These are phyloP conservation scores for Trissonchulus latispiculum DNA, from an alignment of 2,888 invertebrate species.

Conservation along the genomic window DNA sequence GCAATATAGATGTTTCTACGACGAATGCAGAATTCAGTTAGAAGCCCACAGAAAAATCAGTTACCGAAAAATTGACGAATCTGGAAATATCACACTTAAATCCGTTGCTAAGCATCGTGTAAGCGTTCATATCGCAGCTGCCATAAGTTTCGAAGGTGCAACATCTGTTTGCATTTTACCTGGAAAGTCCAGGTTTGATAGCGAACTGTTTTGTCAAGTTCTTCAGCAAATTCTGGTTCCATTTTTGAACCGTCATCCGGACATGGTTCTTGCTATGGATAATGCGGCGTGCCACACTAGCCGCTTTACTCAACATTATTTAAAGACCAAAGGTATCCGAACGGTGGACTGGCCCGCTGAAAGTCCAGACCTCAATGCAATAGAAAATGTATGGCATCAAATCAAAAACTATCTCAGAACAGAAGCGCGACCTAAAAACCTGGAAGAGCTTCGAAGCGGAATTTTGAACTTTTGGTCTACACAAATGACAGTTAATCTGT, in stretches of 20 bases:
- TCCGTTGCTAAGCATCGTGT: not conserved
- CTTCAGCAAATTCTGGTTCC: not conserved
- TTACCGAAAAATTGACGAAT: not conserved
- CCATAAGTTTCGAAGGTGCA: not conserved
- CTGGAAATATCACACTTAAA: not conserved
- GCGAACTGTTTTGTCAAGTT: not conserved
- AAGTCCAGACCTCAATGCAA: not conserved
- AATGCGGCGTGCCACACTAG: not conserved
- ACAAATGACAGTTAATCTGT: not conserved
- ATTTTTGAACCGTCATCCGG: no score
- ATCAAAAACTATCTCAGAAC: not conserved
- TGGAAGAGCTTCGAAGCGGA: not conserved
- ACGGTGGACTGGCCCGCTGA: not conserved
- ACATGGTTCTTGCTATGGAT: not conserved
- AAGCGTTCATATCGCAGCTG: no score
- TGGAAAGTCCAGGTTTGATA: not conserved
- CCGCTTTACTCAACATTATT: not conserved
- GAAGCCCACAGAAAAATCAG: not conserved
- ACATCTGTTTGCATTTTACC: not conserved
- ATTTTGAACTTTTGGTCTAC: not conserved
- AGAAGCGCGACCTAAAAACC: not conserved
- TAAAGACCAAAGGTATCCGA: not conserved
- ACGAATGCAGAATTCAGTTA: not conserved
- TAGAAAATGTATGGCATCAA: not conserved
- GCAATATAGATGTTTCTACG: no score